Conservation (phyloP, 2,797 vertebrate species). For the Danio kyathit region DNA sequence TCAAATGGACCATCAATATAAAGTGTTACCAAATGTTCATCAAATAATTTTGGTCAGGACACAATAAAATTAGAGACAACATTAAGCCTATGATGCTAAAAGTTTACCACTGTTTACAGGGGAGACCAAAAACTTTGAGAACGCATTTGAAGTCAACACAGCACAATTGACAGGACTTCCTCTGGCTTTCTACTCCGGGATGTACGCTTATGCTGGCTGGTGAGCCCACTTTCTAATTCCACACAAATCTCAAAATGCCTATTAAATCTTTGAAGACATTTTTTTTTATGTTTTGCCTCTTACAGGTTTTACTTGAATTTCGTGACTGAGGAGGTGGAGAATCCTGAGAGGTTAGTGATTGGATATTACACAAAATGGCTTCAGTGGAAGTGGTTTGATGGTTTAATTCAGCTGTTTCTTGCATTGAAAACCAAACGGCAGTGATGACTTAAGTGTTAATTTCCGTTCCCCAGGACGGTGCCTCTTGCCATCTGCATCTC, state of each 20-base stretch:
- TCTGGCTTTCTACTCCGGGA: slow-evolving; percentile 96
- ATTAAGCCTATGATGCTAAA: not conserved
- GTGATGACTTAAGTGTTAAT: slow-evolving; percentile 9
- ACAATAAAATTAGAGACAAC: not conserved
- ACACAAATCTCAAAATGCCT: not conserved
- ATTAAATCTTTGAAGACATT: not conserved
- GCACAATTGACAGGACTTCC: slow-evolving; percentile 86
- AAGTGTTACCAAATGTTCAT: no score
- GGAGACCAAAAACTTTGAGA: slow-evolving; percentile 90
- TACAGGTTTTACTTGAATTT: slow-evolving; percentile 97
- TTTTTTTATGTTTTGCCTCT: slow-evolving; percentile 30
- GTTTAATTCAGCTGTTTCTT: slow-evolving; percentile 28
- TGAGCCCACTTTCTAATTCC: slow-evolving; percentile 69
- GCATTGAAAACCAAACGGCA: not conserved
- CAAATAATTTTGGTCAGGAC: not conserved
- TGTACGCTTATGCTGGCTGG: slow-evolving; percentile 98
- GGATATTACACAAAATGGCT: slow-evolving; percentile 13
- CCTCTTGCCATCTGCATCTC: slow-evolving; percentile 96
- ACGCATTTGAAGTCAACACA: slow-evolving; percentile 85
- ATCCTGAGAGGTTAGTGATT: slow-evolving; percentile 88
- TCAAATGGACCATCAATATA: no score
- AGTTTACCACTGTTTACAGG: slow-evolving; percentile 72
- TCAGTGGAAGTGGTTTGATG: not conserved
- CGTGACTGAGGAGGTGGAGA: slow-evolving; percentile 94
- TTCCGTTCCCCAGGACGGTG: slow-evolving; percentile 82